Evolutionary conservation across 2,888 invertebrate genomes (phyloP).

Genomic region (Melipona beecheii): DNA sequence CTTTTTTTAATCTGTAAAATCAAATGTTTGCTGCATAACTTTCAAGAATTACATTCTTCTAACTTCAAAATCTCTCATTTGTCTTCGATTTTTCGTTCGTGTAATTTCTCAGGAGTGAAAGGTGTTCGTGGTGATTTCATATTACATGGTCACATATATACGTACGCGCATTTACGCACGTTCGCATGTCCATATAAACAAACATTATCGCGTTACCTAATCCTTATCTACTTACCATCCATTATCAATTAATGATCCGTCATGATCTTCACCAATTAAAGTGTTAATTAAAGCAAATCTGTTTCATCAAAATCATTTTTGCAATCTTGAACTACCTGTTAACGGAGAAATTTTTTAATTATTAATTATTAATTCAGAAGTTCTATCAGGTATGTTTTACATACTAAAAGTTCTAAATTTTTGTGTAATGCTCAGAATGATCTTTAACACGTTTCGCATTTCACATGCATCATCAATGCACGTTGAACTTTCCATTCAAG

Average conservation of each 20-base stretch:
- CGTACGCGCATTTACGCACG: slow-evolving; percentile 25
- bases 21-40: neutral
- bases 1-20: neutral
- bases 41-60: slow-evolving; percentile 2
- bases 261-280: slow-evolving; percentile 24
- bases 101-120: slow-evolving; percentile 47
- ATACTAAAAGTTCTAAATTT: neutral
- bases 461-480: neutral
- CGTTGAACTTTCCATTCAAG: neutral
- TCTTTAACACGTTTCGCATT: neutral
- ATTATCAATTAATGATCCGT: slow-evolving; percentile 30
- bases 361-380: neutral
- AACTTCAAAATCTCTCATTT: neutral
- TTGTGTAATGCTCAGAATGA: neutral
- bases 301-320: too few species aligned
- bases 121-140: slow-evolving; percentile 35
- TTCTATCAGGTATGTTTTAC: neutral
- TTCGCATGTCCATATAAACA: slow-evolving; percentile 48
- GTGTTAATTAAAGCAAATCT: neutral
- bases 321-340: neutral
- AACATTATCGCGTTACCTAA: slow-evolving; percentile 54
- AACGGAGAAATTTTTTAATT: neutral
- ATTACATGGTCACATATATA: neutral
- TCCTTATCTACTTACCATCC: slow-evolving; percentile 11
- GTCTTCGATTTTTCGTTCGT: slow-evolving; percentile 20